These are phyloP conservation scores for Creontiades dilutus DNA, from an alignment of 2,888 invertebrate genomes.

Conservation along the genomic window DNA sequence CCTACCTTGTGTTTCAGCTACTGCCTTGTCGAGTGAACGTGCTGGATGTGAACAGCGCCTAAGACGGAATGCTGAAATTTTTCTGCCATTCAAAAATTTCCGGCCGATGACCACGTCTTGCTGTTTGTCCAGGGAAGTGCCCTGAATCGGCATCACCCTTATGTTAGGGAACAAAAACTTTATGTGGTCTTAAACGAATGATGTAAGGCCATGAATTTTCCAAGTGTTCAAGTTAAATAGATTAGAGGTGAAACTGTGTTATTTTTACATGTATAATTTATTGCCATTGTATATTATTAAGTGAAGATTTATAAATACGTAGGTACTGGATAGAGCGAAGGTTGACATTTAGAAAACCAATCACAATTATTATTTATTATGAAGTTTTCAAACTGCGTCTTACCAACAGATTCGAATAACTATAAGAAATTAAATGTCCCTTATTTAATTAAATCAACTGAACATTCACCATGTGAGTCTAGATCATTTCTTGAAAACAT, in stretches of 20 bases:
- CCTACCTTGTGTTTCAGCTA: conserved; percentile 46
- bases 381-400: no score
- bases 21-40: conserved; percentile 55
- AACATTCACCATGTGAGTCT: no score
- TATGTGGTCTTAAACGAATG: not conserved
- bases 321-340: no score
- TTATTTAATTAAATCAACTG: no score
- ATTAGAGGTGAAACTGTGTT: conserved; percentile 23
- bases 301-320: not conserved
- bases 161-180: not conserved
- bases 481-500: no score
- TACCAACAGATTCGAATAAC: no score
- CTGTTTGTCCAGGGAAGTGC: not conserved
- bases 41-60: conserved; percentile 54
- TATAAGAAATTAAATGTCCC: no score
- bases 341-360: no score
- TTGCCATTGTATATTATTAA: not conserved
- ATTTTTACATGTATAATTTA: not conserved
- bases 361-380: no score
- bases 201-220: not conserved
- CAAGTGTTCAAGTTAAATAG: not conserved
- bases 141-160: no score
- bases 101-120: not conserved
- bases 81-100: no score
- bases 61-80: no score